Base-by-base conservation (phyloP, 2,113 vertebrate genomes). In the Acanthisitta chloris region DNA sequence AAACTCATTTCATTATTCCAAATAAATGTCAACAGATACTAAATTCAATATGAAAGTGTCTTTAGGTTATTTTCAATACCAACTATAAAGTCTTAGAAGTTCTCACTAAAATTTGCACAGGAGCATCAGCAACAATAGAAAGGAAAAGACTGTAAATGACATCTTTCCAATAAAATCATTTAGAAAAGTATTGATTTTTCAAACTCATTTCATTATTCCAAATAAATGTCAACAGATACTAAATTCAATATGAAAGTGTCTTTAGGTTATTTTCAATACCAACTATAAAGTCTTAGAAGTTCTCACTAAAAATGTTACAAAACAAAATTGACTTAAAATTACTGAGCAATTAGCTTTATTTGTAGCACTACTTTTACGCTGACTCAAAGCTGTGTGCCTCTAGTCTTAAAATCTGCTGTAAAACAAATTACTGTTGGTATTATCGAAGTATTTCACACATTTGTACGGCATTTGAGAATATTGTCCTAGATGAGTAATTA, bases 381-480 rank as follows among this genome's bases (percentile, higher is more conserved):
- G 96, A 96, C 71, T 94, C 89, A 91, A 87, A 97, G 92, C 88
- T 18, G 33, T 81, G 54, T 86, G 91, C 77, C 91, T 95, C 61
- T 97, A 95, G 49, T 82, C 74, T 94, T 83, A 90, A 92, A 91
- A 94, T 90, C 62, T 86, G 91, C 90, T 74, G 17, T 94, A 95
- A 97, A 97, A 98, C 97, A 98, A 98, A 98, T 97, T 97, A 97
- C 17, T 61, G 59, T 88, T 95, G 81, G 71, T 94, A 95, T 92
- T 97, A 95, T 92, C 70, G 81, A 95, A 93, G 79, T 86, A 80
- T 78, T 93, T 97, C 95, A 97, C 94, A 91, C 74, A 2, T 91
- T 86, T 84, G 78, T 55, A 96, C 64, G 94, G 90, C 13, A 92
- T 87, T 97, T 48, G 46, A 73, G 90, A 84, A 83, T 78, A 94